Base-by-base conservation (phyloP, 2,888 invertebrate genomes). In the Microctonus hyperodae region DNA sequence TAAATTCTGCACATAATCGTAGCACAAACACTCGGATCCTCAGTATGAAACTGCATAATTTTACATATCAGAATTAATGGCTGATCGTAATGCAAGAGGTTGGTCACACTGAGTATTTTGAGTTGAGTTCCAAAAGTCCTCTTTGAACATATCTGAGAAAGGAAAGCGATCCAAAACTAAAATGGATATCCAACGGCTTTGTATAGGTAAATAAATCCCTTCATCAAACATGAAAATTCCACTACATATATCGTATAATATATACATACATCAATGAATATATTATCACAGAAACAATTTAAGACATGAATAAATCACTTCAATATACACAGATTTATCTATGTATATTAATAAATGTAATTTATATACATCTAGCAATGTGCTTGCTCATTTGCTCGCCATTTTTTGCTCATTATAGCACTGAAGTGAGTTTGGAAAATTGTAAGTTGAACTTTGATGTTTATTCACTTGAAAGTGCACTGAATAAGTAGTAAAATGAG, bases 11-110 rank as follows among this genome's bases (percentile, higher is more conserved):
- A 33, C n/a, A n/a, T n/a, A n/a, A n/a, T 20, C 35, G 51, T n/a
- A 35, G 20, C 33, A 13, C 57, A 35, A 13, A 35, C 22, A 11
- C 22, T 40, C n/a, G 23, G 37, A 40, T 40, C 67, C 53, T 68
- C 64, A 72, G 70, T 68, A 68, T 63, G 50, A 56, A 64, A 71
- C 44, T 69, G 69, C 69, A 71, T 71, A 72, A 69, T 69, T 70
- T 71, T 72, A 69, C 69, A 71, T 70, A 71, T 68, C 67, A 59
- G 67, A 60, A 48, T n/a, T n/a, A n/a, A 28, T 28, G 7, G 28
- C 28, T n/a, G 59, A 33, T 53, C 60, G 59, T 56, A 40, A 57
- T 56, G 3, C 40, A n/a, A 5, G 5, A 6, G 13, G 1, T n/a
- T 40, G n/a, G n/a, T 40, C 13, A 40, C 40, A n/a, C n/a, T n/a